These are phyloP conservation scores for Polydrusus tereticollis DNA, from an alignment of 2,888 invertebrate species.

Conservation along the genomic window DNA sequence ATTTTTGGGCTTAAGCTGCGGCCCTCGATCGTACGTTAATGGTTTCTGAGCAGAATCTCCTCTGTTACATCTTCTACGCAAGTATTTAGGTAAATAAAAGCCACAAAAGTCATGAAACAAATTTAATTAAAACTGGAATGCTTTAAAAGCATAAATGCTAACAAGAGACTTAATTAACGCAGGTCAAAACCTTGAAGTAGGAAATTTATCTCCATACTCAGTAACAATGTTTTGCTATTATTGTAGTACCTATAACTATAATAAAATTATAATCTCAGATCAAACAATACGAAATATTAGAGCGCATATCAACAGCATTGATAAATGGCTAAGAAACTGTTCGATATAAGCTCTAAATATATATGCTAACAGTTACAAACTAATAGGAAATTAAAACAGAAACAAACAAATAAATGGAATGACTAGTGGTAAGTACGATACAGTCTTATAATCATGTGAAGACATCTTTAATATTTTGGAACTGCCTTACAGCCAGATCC, in stretches of 20 bases:
- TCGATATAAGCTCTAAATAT: background rate
- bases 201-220: background rate
- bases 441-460: conserved; percentile 74
- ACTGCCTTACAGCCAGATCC: conserved; percentile 95
- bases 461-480: conserved; percentile 97
- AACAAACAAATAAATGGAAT: conserved; percentile 39
- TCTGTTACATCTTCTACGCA: too few species aligned
- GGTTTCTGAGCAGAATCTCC: too few species aligned
- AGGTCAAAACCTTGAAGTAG: background rate
- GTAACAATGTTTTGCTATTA: background rate
- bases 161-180: background rate
- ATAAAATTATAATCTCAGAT: conserved; percentile 7
- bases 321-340: too few species aligned
- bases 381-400: background rate
- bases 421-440: conserved; percentile 50
- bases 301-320: background rate
- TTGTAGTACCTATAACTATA: background rate
- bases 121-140: conserved; percentile 10
- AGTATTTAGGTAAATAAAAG: background rate
- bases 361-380: background rate
- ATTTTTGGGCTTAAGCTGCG: too few species aligned
- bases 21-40: too few species aligned
- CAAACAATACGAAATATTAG: background rate
- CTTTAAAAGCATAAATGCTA: conserved; percentile 8
- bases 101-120: background rate